These are phyloP conservation scores for Halcyon leucocephala DNA, from an alignment of 2,797 vertebrate genomes.

Conservation along the genomic window DNA sequence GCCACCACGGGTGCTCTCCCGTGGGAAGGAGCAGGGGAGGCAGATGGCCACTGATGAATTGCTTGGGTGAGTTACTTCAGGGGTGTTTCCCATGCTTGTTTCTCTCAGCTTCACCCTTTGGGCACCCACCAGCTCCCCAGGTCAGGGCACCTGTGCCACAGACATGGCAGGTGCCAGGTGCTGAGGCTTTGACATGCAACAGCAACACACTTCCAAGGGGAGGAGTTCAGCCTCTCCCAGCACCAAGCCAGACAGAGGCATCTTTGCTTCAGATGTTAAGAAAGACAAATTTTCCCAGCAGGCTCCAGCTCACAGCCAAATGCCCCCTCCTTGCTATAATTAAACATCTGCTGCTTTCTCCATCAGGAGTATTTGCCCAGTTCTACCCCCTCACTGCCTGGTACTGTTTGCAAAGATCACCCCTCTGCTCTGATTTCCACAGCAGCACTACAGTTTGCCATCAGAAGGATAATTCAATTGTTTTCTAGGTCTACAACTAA, in stretches of 20 bases:
- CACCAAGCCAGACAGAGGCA: background rate
- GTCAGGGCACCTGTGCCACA: fast-evolving
- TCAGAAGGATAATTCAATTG: background rate
- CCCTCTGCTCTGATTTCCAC: background rate
- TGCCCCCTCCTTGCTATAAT: background rate
- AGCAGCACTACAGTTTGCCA: background rate
- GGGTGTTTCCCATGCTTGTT: background rate
- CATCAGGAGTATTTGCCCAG: background rate
- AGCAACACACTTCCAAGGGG: background rate
- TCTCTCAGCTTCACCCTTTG: background rate
- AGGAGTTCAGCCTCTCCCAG: background rate
- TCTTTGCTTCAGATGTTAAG: background rate
- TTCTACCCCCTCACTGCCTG: background rate
- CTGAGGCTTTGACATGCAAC: background rate
- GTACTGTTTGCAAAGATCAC: background rate
- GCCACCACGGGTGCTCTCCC: background rate
- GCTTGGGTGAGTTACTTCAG: background rate
- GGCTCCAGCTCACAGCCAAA: background rate
- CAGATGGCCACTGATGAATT: background rate
- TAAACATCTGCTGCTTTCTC: background rate
- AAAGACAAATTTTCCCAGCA: background rate
- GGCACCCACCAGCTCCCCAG: background rate
- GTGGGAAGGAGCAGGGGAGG: background rate
- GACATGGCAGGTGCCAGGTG: fast-evolving
- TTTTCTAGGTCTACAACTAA: background rate